Evolutionary conservation across 2,888 invertebrate genomes (phyloP), one percentile per base, ranked within the genome.

Genomic region (Aphodius granarius): DNA sequence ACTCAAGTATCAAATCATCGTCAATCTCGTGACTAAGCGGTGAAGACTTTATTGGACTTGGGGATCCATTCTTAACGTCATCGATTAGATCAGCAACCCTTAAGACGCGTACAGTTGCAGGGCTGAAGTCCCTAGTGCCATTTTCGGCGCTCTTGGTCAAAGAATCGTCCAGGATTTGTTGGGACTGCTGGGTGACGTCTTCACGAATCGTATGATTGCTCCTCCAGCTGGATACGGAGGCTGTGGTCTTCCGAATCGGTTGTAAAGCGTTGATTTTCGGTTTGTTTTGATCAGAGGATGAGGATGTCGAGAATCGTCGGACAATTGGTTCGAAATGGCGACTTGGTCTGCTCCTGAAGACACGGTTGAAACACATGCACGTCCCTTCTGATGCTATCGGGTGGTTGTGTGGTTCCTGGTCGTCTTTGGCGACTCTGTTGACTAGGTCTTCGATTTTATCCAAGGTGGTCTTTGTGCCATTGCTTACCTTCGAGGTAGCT

Each of bases 351-450:
- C 21, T 19, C n/a, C 68, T 18, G 21, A 76, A 20, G 15, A 76
- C 22, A 9, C 76, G 66, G 73, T 76, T 76, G 23, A 74, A 76
- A 9, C 76, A 76, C 76, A 76, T 76, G 43, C 76, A 76, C 16
- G 76, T 74, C 5, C 76, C 76, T 22, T 74, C 76, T 68, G 20
- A 22, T n/a, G 68, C 18, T 3, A 68, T 68, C 13, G 76, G 76
- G n/a, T 74, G 74, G 20, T 63, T 72, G 62, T 74, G 76, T 15
- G 43, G 63, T 17, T 74, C 74, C 18, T 74, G 66, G 18, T 74
- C 71, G n/a, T 64, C 72, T 2, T 66, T n/a, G 3, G 66, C 65
- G 0, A 63, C 63, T 4, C 66, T 63, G 23, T 19, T 65, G 9
- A 66, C 76, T 1, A 66, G 9, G 3, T 76, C 73, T 63, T 71